Base-by-base conservation (phyloP, 2,797 vertebrate genomes). In the Apogon talboti region DNA sequence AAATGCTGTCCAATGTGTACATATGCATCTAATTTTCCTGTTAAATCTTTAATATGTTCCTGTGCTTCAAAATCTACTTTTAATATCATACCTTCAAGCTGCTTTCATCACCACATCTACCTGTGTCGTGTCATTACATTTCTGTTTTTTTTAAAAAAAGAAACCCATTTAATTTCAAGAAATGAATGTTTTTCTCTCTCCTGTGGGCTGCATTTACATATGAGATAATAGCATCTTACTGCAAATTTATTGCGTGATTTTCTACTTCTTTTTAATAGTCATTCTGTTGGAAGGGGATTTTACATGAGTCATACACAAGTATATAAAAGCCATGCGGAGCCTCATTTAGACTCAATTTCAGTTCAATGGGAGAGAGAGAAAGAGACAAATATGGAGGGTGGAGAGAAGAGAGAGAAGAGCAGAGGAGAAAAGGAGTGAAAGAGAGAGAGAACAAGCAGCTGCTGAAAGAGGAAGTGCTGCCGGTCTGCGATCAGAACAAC, bases 131-230 rank as follows among this genome's bases (percentile, higher is more conserved):
- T 19, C 16, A 40, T 56, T 15, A 68, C 35, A 50, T 2, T 35
- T 35, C 33, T 35, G 9, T 35, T 8, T n/a, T n/a, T n/a, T n/a
- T n/a, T 8, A 9, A 35, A 35, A 35, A 35, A 35, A 8, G 10
- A 43, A 74, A 53, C 43, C 14, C 7, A 5, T 55, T 53, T 41
- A 11, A 70, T 51, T 57, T 7, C 15, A 65, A 75, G 51, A 71
- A 71, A 61, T 14, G 2, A 59, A 72, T 37, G 12, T 2, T 44
- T 43, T 13, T 14, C 9, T 53, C 16, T 70, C 46, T 43, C 51
- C 57, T 66, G 89, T 88, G 83, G 83, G 83, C 58, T 55, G 81
- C 56, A 89, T 92, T 89, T 87, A 81, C 88, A 87, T 86, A 75
- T n/a, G 47, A 45, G 37, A 62, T 44, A 59, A 60, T 56, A 24